These are phyloP conservation scores for Zaprionus gabonicus DNA, from an alignment of 1,140 invertebrate species.

Conservation along the genomic window DNA sequence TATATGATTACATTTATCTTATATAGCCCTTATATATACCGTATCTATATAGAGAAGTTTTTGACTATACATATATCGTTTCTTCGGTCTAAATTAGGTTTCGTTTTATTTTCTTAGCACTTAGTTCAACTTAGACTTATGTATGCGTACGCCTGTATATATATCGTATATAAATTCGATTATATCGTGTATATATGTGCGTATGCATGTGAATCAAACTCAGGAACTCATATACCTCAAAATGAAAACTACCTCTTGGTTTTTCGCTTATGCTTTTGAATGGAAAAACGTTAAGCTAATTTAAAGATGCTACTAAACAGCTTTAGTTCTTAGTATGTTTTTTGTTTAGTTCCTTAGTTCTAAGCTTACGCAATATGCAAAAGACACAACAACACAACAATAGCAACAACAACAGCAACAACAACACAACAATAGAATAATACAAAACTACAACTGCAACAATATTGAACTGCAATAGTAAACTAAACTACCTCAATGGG, in stretches of 20 bases:
- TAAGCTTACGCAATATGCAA: slow-evolving; percentile 47
- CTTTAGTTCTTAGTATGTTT: slow-evolving; percentile 66
- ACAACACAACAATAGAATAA: slow-evolving; percentile 24
- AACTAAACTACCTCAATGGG: slow-evolving; percentile 84
- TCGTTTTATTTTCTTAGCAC: slow-evolving; percentile 40
- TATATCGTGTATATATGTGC: slow-evolving; percentile 10
- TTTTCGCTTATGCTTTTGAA: slow-evolving; percentile 50
- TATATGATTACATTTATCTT: slow-evolving; percentile 2
- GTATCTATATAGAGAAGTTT: slow-evolving; percentile 3
- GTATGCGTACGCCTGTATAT: slow-evolving; percentile 22
- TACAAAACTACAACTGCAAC: slow-evolving; percentile 17
- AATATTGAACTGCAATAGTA: slow-evolving; percentile 83
- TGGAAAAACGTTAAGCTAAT: slow-evolving; percentile 53
- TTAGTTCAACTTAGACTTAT: slow-evolving; percentile 48
- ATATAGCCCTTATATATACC: background rate
- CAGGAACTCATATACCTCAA: slow-evolving; percentile 84
- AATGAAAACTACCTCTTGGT: slow-evolving; percentile 56
- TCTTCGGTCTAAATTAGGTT: slow-evolving; percentile 32
- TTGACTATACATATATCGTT: background rate
- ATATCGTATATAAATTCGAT: background rate
- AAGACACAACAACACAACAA: slow-evolving; percentile 45
- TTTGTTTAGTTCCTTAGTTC: slow-evolving; percentile 48
- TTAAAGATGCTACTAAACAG: slow-evolving; percentile 74
- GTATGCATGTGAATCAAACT: slow-evolving; percentile 69
- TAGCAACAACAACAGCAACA: slow-evolving; percentile 57